Conservation (phyloP, 2,113 vertebrate genomes). For the Epinephelus lanceolatus region DNA sequence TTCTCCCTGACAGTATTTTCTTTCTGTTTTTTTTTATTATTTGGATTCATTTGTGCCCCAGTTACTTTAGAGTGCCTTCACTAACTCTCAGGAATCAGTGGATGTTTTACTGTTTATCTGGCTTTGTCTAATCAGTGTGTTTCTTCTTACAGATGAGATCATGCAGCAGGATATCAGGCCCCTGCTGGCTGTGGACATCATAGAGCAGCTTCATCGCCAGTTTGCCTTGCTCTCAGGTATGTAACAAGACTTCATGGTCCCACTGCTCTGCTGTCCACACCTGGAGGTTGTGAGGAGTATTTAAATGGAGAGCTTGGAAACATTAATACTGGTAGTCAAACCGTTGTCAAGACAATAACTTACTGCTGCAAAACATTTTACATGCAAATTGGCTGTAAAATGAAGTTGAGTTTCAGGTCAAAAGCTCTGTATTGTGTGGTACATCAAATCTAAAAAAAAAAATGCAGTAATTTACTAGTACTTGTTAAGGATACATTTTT, state of each 20-base stretch:
- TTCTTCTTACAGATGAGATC: constrained; percentile 92
- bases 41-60: background rate
- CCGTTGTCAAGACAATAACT: no score
- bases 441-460: background rate
- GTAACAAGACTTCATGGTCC: constrained; percentile 9
- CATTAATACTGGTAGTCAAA: background rate
- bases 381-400: no score
- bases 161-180: constrained; percentile 98
- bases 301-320: background rate
- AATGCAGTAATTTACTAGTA: no score
- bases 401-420: no score
- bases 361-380: no score
- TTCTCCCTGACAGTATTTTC: no score
- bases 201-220: constrained; percentile 95
- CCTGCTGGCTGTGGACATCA: constrained; percentile 93
- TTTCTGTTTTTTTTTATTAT: background rate
- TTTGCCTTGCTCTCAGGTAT: constrained; percentile 96
- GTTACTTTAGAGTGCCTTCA: background rate
- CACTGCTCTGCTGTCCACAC: background rate
- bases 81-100: background rate
- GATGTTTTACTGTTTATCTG: background rate
- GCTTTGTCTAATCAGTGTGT: constrained; percentile 36
- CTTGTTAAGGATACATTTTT: no score
- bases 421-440: background rate
- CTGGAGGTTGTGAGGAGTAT: background rate